Conservation (phyloP, 1,140 invertebrate species). For the Zaprionus nigranus region DNA sequence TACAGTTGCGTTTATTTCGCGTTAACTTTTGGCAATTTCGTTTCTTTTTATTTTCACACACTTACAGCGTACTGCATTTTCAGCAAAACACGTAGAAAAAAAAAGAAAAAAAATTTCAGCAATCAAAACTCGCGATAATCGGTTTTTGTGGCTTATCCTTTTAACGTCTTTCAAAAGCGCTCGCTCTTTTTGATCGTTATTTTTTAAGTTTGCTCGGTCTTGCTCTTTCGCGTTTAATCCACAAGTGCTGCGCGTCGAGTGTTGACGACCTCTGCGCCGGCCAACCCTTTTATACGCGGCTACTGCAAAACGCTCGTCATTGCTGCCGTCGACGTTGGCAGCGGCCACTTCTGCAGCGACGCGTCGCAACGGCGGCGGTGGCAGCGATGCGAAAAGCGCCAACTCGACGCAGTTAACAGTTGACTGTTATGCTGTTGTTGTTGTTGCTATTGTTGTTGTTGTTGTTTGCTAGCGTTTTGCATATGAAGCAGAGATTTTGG, state of each 20-base stretch:
- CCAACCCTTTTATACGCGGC: conserved; percentile 75
- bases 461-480: conserved; percentile 42
- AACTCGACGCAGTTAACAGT: conserved; percentile 50
- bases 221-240: conserved; percentile 36
- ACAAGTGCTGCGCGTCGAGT: conserved; percentile 58
- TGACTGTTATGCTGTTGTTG: conserved; percentile 9
- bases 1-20: not conserved
- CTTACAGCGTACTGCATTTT: conserved; percentile 51
- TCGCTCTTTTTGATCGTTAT: not conserved
- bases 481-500: conserved; percentile 51
- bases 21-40: not conserved
- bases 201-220: conserved; percentile 1
- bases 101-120: conserved; percentile 12
- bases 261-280: conserved; percentile 70
- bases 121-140: conserved; percentile 18
- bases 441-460: conserved; percentile 17
- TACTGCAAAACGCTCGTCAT: conserved; percentile 52
- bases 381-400: conserved; percentile 62
- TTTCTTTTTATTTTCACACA: conserved; percentile 34
- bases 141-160: conserved; percentile 21
- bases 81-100: conserved; percentile 29
- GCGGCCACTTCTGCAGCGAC: conserved; percentile 2
- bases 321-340: conserved; percentile 19
- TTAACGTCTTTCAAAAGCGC: conserved; percentile 1
- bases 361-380: conserved; percentile 24